A percentile compares a stretch with the other conserved stretches of the same genome.
These are phyloP conservation scores for Lepus americanus DNA, from an alignment of 2,113 vertebrate genomes.

Conservation along the genomic window DNA sequence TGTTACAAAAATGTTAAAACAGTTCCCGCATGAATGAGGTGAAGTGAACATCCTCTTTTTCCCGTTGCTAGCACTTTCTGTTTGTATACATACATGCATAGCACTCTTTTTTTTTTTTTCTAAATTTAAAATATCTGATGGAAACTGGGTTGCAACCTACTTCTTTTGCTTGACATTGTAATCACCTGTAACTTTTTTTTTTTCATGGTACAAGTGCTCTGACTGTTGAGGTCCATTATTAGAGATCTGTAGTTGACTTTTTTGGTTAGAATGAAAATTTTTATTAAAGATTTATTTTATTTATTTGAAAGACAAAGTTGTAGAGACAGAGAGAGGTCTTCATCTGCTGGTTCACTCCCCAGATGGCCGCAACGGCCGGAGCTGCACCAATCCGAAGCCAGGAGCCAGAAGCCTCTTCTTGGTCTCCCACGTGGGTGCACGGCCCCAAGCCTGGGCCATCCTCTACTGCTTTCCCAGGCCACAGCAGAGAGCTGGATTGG, in stretches of 20 bases:
- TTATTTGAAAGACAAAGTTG: too few relatives aligned
- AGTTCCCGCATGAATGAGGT: conserved; percentile 38
- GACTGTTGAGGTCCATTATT: conserved; percentile 46
- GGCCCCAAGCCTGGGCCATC: too few relatives aligned
- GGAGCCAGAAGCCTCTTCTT: too few relatives aligned
- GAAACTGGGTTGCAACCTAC: not conserved
- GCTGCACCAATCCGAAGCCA: too few relatives aligned
- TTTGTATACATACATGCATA: conserved; percentile 2
- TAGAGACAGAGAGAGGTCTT: too few relatives aligned
- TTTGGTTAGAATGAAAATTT: conserved; percentile 27
- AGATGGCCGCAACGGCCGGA: too few relatives aligned
- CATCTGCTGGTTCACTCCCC: too few relatives aligned
- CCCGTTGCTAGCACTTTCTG: not conserved
- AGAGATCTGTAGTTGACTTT: conserved; percentile 42
- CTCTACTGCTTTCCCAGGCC: too few relatives aligned
- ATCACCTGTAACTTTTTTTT: not conserved
- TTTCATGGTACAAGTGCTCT: not conserved
- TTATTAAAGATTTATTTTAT: too few relatives aligned
- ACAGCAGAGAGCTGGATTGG: too few relatives aligned
- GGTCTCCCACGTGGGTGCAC: too few relatives aligned
- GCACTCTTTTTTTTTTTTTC: not conserved
- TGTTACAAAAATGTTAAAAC: not conserved
- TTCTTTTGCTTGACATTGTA: not conserved
- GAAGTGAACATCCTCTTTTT: conserved; percentile 32
- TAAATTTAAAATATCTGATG: conserved; percentile 9